phyloP scores from a whole-genome alignment of 2,797 vertebrate species.

The Myotis planiceps region DNA sequence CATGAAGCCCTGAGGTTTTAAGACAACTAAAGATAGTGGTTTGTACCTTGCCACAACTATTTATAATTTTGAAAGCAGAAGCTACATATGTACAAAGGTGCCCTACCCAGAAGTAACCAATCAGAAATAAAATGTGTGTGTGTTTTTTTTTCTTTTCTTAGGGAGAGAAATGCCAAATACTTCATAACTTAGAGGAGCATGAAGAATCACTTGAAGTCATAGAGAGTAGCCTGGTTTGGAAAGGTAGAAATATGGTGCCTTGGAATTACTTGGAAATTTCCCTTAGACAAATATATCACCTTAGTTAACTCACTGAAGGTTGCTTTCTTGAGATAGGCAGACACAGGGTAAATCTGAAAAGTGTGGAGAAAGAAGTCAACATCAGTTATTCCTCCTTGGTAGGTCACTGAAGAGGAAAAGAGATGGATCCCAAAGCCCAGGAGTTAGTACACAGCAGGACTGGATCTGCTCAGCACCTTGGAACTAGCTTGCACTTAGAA shows the following conservation, averaged over 20 bases:
- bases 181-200: neutral
- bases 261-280: neutral
- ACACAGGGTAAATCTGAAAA: neutral
- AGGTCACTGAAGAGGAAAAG: neutral
- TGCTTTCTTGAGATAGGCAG: neutral
- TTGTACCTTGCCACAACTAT: neutral
- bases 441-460: neutral
- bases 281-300: neutral
- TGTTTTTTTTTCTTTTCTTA: neutral
- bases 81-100: neutral
- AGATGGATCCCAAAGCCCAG: no score
- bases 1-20: neutral
- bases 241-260: neutral
- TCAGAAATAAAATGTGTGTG: neutral
- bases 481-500: neutral
- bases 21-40: neutral
- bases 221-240: neutral
- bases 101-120: neutral
- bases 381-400: neutral
- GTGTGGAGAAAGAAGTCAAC: neutral
- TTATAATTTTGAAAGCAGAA: conserved; percentile 49
- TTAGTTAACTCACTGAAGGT: neutral
- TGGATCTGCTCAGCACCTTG: neutral
- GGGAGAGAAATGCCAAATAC: neutral
- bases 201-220: neutral